A percentile compares a stretch with the other conserved stretches of the same genome.
Evolutionary conservation across 2,113 vertebrate species (phyloP).

Genomic region (Procapra przewalskii): DNA sequence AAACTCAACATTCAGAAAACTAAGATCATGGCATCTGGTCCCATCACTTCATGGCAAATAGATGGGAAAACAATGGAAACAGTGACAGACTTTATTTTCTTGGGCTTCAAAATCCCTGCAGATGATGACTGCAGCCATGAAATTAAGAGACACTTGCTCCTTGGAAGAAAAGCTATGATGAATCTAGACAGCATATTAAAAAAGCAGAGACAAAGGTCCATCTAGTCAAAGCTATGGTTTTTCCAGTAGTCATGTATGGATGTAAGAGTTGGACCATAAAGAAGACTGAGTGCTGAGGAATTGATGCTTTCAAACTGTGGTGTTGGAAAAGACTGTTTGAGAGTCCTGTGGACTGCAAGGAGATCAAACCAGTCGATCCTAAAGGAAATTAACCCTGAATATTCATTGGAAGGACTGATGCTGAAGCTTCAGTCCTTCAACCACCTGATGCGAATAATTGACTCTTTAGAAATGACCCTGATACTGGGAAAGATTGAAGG

Average conservation of each 20-base stretch:
- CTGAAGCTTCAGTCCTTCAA: background rate
- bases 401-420: background rate
- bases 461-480: background rate
- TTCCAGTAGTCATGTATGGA: background rate
- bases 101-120: background rate
- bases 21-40: background rate
- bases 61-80: background rate
- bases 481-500: background rate
- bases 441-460: background rate
- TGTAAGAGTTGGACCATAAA: background rate
- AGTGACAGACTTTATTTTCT: background rate
- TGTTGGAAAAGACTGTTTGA: background rate
- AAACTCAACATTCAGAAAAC: background rate
- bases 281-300: background rate
- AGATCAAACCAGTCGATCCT: background rate
- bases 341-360: background rate
- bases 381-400: background rate
- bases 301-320: background rate
- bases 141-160: background rate
- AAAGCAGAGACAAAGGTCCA: background rate
- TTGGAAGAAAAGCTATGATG: background rate
- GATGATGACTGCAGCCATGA: background rate
- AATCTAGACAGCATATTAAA: background rate
- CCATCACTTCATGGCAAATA: background rate
- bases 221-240: background rate